These are phyloP conservation scores for Anarsia innoxiella DNA, from an alignment of 2,888 invertebrate genomes.

Conservation along the genomic window DNA sequence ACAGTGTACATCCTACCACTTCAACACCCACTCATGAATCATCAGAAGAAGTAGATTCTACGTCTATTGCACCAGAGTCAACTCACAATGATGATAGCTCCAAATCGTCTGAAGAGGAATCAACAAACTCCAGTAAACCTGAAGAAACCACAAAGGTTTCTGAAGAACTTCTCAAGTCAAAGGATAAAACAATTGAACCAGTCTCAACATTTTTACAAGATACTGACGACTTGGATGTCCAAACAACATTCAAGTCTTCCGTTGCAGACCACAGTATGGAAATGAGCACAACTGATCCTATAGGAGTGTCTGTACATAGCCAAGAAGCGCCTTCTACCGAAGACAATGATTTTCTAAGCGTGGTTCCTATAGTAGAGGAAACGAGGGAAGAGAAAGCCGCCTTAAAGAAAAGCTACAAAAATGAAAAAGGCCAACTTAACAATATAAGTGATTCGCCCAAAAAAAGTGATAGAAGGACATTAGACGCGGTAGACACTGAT, in stretches of 20 bases:
- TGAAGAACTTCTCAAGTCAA: too few species aligned
- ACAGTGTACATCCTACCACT: conserved; percentile 19
- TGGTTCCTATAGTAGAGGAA: conserved; percentile 49
- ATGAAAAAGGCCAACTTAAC: conserved; percentile 52
- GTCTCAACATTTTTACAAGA: conserved; percentile 55
- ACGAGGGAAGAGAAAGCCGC: conserved; percentile 34
- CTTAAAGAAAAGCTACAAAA: conserved; percentile 38
- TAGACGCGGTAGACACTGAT: conserved; percentile 51
- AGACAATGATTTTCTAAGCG: conserved; percentile 46
- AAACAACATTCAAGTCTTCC: conserved; percentile 17
- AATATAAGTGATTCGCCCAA: conserved; percentile 65
- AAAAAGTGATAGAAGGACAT: conserved; percentile 64
- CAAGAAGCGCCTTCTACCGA: too few species aligned
- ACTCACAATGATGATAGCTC: conserved; percentile 21
- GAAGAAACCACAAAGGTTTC: conserved; percentile 15
- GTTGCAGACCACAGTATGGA: too few species aligned
- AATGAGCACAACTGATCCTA: too few species aligned
- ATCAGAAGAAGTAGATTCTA: conserved; percentile 25
- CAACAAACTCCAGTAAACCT: too few species aligned
- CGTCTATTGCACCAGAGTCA: too few species aligned
- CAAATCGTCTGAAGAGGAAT: conserved; percentile 25
- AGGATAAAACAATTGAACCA: background rate
- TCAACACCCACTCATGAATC: background rate
- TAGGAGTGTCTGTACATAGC: conserved; percentile 13
- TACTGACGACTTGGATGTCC: conserved; percentile 54